These are phyloP conservation scores for Anthoscopus minutus DNA, from an alignment of 2,113 vertebrate species.

Conservation along the genomic window DNA sequence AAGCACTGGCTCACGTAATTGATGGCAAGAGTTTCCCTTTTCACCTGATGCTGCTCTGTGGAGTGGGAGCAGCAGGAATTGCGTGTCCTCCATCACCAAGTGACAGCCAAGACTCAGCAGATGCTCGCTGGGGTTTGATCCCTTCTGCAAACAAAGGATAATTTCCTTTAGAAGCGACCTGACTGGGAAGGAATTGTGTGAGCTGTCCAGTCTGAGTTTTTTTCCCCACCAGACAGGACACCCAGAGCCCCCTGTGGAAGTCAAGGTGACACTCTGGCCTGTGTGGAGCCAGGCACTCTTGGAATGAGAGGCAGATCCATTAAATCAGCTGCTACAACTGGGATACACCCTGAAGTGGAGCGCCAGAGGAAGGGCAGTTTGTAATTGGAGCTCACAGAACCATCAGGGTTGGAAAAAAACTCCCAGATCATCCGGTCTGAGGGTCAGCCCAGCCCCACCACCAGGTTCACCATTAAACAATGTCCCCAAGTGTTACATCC, in stretches of 20 bases:
- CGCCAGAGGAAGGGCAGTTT: neutral
- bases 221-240: neutral
- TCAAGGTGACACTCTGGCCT: neutral
- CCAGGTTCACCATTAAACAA: neutral
- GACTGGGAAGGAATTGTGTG: neutral
- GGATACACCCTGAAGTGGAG: neutral
- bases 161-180: neutral
- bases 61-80: neutral
- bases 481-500: neutral
- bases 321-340: neutral
- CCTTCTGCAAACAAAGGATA: constrained; percentile 32
- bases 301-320: fast-evolving
- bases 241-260: neutral
- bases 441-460: neutral
- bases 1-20: neutral
- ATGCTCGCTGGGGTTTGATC: constrained; percentile 9
- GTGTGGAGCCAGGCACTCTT: too few species aligned
- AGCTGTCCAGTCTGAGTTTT: neutral
- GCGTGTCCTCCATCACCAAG: constrained; percentile 1
- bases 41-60: neutral
- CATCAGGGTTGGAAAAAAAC: neutral
- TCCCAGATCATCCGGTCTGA: neutral
- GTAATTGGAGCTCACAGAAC: neutral
- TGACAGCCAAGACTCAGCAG: constrained; percentile 49
- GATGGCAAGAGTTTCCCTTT: constrained; percentile 17